Evolutionary conservation across 2,888 invertebrate species (phyloP), one percentile per base, ranked within the genome.

Genomic region (Aelia acuminata): DNA sequence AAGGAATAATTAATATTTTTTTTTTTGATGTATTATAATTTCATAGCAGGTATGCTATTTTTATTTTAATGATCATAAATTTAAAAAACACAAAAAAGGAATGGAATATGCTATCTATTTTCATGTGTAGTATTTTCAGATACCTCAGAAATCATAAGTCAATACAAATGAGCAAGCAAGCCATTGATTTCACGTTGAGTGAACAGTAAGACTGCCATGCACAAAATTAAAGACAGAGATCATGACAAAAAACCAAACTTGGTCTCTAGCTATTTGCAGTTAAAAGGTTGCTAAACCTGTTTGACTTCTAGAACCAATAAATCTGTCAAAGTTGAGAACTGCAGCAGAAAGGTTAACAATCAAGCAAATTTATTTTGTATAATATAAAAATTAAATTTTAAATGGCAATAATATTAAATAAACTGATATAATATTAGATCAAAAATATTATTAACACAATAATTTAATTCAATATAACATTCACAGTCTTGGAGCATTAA

Each of bases 401-500:
- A 35, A 35, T 3, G 20, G 18, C 35, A 35, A 70, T 35, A 35
- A 70, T 18, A 35, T 70, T 18, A 70, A 35, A 2, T 39, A 20
- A 53, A 13, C n/a, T 22, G 85, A 49, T 35, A 35, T 50, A 85
- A 50, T 18, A 26, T 85, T 85, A 26, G 53, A 49, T 85, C 26
- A 31, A 85, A 39, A 85, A 50, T 85, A 39, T 85, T n/a, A 13
- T 15, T 35, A 85, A 2, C 50, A 85, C n/a, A 85, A 39, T 48
- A 85, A 85, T 85, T 80, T n/a, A 22, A 85, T 48, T 31, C 7
- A 70, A 70, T 35, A 70, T 70, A 70, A 70, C 7, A 70, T 70
- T 70, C 63, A 70, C 63, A 70, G 63, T 70, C 63, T 70, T 70
- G 63, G 63, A 70, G 63, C 35, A 70, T 70, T 70, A 70, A 70